Conservation (phyloP, 1,140 invertebrate genomes). For the Drosophila setifemur region DNA sequence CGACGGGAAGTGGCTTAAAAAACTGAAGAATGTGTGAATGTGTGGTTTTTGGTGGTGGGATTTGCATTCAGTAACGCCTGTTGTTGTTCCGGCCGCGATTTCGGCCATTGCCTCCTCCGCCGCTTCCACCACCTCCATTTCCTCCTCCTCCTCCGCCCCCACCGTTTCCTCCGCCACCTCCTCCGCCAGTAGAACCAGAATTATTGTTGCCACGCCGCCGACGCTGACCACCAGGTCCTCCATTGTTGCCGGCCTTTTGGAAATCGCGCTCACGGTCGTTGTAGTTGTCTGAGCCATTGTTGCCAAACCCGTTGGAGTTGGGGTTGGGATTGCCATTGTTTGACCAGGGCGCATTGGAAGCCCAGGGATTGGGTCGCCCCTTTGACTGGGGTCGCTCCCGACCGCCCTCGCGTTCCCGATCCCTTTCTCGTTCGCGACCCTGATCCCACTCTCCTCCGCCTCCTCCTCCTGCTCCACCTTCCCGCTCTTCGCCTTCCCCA, state of each 20-base stretch:
- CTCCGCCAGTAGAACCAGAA: slow-evolving; percentile 4
- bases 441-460: slow-evolving; percentile 2
- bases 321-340: slow-evolving; percentile 54
- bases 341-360: slow-evolving; percentile 54
- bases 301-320: slow-evolving; percentile 63
- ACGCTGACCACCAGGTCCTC: slow-evolving; percentile 39
- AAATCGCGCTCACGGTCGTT: slow-evolving; percentile 58
- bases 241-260: slow-evolving; percentile 45
- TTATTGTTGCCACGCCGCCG: slow-evolving; percentile 69
- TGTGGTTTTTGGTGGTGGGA: slow-evolving; percentile 4
- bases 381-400: neutral
- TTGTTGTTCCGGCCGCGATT: slow-evolving; percentile 67
- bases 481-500: slow-evolving; percentile 13
- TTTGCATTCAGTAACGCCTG: slow-evolving; percentile 61
- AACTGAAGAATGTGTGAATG: slow-evolving; percentile 30
- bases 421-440: slow-evolving; percentile 30
- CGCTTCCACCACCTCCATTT: slow-evolving; percentile 21
- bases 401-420: no score
- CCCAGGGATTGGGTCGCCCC: slow-evolving; percentile 78
- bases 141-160: slow-evolving; percentile 18
- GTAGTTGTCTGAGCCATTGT: slow-evolving; percentile 45
- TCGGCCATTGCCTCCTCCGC: slow-evolving; percentile 40
- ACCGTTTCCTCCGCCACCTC: slow-evolving; percentile 11
- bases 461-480: slow-evolving; percentile 21
- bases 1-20: neutral